phyloP scores from a whole-genome alignment of 2,113 vertebrate genomes.

The Poecile atricapillus region DNA sequence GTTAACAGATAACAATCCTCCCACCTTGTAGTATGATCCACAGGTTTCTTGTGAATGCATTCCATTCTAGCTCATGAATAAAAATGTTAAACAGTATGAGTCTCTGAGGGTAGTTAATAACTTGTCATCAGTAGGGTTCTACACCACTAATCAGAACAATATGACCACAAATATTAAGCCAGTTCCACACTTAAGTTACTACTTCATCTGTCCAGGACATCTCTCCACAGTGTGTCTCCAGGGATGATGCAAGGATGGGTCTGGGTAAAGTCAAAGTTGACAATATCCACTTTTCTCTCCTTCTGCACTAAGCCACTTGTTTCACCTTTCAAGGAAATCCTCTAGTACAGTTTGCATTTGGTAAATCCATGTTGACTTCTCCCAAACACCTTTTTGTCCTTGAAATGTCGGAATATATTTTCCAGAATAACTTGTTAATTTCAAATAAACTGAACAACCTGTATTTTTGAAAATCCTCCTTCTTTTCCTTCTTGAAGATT shows the following conservation, averaged over 20 bases:
- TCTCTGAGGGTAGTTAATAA: background rate
- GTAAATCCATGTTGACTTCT: background rate
- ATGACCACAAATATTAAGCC: background rate
- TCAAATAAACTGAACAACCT: background rate
- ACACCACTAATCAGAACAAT: background rate
- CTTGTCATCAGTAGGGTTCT: background rate
- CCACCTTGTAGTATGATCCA: background rate
- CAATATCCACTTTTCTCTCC: background rate
- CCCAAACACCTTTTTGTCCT: background rate
- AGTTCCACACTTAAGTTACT: background rate
- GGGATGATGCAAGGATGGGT: background rate
- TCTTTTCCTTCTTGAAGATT: background rate
- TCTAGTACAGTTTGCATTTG: background rate
- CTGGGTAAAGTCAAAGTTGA: background rate
- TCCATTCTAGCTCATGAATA: background rate
- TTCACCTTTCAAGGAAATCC: background rate
- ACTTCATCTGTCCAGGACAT: background rate
- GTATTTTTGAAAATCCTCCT: background rate
- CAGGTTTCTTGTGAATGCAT: background rate
- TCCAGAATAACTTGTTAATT: background rate
- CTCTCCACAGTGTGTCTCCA: background rate
- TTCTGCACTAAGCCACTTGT: background rate
- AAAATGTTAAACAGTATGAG: background rate
- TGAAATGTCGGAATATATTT: background rate
- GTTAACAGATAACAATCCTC: background rate